Evolutionary conservation across 2,888 invertebrate genomes (phyloP).

Genomic region (Axea sp.): DNA sequence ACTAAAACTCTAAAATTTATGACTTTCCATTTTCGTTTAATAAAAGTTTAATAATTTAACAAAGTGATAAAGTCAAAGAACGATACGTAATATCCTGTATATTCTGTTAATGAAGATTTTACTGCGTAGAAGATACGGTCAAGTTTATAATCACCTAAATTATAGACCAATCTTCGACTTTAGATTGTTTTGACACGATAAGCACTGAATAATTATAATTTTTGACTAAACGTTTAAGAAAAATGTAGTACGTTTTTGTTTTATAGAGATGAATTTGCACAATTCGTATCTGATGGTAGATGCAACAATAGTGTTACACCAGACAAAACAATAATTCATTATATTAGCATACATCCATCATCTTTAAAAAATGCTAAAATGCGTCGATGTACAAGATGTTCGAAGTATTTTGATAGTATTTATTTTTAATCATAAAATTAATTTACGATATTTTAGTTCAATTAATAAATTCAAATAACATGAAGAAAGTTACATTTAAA

Average conservation of each 20-base stretch:
- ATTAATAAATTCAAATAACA: too few species aligned
- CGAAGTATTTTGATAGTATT: too few species aligned
- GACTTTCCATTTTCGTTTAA: too few species aligned
- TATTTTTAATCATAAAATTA: too few species aligned
- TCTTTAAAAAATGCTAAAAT: constrained; percentile 7
- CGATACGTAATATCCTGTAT: constrained; percentile 44
- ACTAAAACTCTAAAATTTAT: too few species aligned
- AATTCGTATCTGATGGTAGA: constrained; percentile 54
- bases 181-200: constrained; percentile 37
- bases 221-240: constrained; percentile 41
- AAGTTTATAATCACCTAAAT: constrained; percentile 55
- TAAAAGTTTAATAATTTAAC: too few species aligned
- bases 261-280: constrained; percentile 45
- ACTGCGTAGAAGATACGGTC: constrained; percentile 43
- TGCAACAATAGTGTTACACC: constrained; percentile 59
- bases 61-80: constrained; percentile 7
- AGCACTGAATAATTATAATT: constrained; percentile 51
- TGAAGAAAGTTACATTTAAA: too few species aligned
- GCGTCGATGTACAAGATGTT: too few species aligned
- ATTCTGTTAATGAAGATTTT: constrained; percentile 32
- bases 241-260: constrained; percentile 38
- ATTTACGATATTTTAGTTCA: too few species aligned
- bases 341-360: constrained; percentile 39
- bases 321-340: constrained; percentile 49
- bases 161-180: constrained; percentile 38